Conservation (phyloP, 2,113 vertebrate species). For the Salvelinus sp. region DNA sequence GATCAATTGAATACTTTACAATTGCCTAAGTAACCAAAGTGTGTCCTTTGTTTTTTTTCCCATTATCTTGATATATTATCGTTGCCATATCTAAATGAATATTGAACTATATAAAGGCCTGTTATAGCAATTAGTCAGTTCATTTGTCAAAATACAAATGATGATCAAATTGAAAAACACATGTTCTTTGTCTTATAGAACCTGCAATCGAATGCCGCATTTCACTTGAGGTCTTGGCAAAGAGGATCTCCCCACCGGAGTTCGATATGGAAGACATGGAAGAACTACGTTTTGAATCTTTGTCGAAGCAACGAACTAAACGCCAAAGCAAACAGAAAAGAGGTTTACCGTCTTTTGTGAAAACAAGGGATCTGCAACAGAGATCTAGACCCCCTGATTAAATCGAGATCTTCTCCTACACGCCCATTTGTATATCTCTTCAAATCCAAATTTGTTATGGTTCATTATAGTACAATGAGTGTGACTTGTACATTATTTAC, state of each 20-base stretch:
- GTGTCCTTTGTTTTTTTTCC: background rate
- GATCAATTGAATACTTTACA: background rate
- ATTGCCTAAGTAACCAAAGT: background rate
- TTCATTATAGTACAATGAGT: conserved; percentile 46
- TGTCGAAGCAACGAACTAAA: conserved; percentile 61
- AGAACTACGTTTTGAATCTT: conserved; percentile 38
- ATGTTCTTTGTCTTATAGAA: conserved; percentile 59
- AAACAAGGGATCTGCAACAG: conserved; percentile 52
- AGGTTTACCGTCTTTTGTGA: conserved; percentile 26
- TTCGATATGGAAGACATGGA: conserved; percentile 48
- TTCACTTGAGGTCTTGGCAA: conserved; percentile 60
- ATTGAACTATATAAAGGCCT: background rate
- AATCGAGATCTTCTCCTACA: conserved; percentile 31
- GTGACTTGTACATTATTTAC: conserved; percentile 57
- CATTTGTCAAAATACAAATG: background rate
- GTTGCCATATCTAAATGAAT: background rate
- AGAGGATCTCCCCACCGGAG: conserved; percentile 14
- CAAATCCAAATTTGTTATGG: conserved; percentile 46
- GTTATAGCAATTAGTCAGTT: too few species aligned
- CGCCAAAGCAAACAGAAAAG: conserved; percentile 37
- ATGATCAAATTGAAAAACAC: background rate
- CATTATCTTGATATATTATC: background rate
- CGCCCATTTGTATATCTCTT: conserved; percentile 38
- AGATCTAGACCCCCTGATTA: conserved; percentile 59
- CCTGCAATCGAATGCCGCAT: conserved; percentile 70